Evolutionary conservation across 2,797 vertebrate genomes (phyloP), one percentile per base, ranked within the genome.

Genomic region (Alfaro cultratus): DNA sequence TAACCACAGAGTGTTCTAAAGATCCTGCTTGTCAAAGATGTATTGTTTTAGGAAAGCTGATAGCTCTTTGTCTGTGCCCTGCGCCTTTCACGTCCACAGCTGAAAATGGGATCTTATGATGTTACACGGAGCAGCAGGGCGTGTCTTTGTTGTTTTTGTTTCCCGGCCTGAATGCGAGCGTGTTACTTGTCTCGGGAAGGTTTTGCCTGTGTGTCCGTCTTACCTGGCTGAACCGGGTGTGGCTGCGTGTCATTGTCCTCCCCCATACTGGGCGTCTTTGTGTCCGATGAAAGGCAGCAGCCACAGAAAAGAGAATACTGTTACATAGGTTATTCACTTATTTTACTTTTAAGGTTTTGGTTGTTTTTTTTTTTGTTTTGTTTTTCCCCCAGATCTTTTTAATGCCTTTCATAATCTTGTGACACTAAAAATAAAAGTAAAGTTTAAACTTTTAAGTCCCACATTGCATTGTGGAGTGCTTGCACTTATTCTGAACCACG

Each of bases 161-260:
- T 82, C 80, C 10, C 6, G 3, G 76, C 36, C 85, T 83, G 83
- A 93, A 88, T 92, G 89, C 46, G 89, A 93, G 91, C 80, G 45
- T 83, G 88, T 86, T 88, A 68, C 77, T 85, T 23, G 82, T 92
- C 93, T 91, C 92, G 0, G 82, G 92, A 90, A 94, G 60, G 74
- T 81, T 55, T 81, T 51, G 89, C 88, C 53, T 80, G 89, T 91
- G 86, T 86, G 82, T 89, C 86, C 78, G 82, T 87, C 83, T 79
- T 91, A 94, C 94, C 93, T 94, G 92, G 85, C 82, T 87, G 88
- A 79, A 72, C 92, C 88, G 94, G 95, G 95, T 94, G 95, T 94
- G 95, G 90, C 88, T 29, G 79, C 57, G 83, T 87, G 80, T 76
- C 89, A 93, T 94, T 95, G 94, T 95, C 88, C 88, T 26, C 51